A percentile compares a stretch with the other conserved stretches of the same genome.
phyloP scores from a whole-genome alignment of 1,140 invertebrate genomes.

The Zaprionus taronus region DNA sequence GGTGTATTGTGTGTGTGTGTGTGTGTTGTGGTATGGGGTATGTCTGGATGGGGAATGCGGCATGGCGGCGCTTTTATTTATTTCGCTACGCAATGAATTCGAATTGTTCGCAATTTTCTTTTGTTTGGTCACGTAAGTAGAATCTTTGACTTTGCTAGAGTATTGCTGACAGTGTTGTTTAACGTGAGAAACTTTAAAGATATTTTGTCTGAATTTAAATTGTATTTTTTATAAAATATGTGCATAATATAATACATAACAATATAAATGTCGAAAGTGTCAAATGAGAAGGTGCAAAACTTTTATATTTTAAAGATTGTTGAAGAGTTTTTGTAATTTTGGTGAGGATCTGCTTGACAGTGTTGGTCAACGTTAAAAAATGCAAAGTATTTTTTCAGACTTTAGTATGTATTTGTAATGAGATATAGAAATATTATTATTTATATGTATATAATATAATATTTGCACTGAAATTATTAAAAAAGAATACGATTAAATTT shows the following conservation, averaged over 20 bases:
- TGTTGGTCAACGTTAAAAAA: too few relatives aligned
- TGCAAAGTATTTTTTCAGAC: too few relatives aligned
- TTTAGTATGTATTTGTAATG: too few relatives aligned
- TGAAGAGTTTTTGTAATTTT: too few relatives aligned
- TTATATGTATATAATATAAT: too few relatives aligned
- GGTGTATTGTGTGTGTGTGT: constrained; percentile 13
- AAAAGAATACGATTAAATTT: too few relatives aligned
- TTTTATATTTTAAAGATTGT: too few relatives aligned
- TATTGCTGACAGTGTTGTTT: neutral
- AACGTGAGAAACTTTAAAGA: neutral
- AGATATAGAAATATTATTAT: too few relatives aligned
- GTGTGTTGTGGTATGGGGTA: neutral
- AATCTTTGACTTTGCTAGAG: neutral
- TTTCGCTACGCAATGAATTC: constrained; percentile 66
- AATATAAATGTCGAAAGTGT: neutral
- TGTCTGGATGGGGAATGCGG: constrained; percentile 1
- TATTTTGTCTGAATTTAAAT: fast-evolving
- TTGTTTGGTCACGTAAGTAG: constrained; percentile 11
- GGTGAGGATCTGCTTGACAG: too few relatives aligned
- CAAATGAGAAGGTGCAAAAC: too few relatives aligned
- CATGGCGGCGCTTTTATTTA: constrained; percentile 61
- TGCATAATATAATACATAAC: neutral
- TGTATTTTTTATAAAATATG: neutral
- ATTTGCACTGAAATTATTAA: too few relatives aligned
- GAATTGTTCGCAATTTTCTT: constrained; percentile 31